Conservation (phyloP, 2,113 vertebrate genomes). For the Phalacrocorax pelagicus region DNA sequence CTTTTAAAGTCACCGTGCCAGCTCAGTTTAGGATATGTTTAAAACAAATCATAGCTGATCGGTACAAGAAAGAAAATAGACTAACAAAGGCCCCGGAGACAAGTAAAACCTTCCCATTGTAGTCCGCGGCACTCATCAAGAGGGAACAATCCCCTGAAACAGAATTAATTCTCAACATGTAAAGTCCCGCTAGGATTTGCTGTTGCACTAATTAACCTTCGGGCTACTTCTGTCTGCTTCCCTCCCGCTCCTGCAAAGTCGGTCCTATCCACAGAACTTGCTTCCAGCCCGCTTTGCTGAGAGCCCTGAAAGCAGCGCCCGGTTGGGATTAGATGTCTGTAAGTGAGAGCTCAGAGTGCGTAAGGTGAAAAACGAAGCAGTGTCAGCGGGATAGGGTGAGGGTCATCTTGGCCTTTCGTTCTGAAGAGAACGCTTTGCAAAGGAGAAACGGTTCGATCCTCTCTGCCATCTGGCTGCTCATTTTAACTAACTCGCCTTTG, state of each 20-base stretch:
- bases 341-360: fast-evolving
- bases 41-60: not conserved
- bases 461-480: fast-evolving
- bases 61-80: conserved; percentile 19
- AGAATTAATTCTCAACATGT: not conserved
- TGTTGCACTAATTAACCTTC: not conserved
- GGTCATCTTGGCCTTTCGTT: not conserved
- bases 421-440: fast-evolving
- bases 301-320: not conserved
- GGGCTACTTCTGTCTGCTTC: not conserved
- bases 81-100: not conserved
- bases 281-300: not conserved
- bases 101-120: not conserved
- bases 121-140: not conserved
- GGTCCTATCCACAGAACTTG: fast-evolving
- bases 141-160: not conserved
- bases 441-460: not conserved
- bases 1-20: not conserved
- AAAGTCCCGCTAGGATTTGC: not conserved
- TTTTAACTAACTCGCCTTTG: fast-evolving
- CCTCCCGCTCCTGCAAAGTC: not conserved
- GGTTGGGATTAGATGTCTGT: fast-evolving
- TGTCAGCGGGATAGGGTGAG: fast-evolving
- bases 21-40: not conserved
- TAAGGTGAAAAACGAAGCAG: fast-evolving